Percentiles rank a stretch among this genome's conserved stretches.
These are phyloP conservation scores for Pyxicephalus adspersus DNA, from an alignment of 2,113 vertebrate species.

Conservation along the genomic window DNA sequence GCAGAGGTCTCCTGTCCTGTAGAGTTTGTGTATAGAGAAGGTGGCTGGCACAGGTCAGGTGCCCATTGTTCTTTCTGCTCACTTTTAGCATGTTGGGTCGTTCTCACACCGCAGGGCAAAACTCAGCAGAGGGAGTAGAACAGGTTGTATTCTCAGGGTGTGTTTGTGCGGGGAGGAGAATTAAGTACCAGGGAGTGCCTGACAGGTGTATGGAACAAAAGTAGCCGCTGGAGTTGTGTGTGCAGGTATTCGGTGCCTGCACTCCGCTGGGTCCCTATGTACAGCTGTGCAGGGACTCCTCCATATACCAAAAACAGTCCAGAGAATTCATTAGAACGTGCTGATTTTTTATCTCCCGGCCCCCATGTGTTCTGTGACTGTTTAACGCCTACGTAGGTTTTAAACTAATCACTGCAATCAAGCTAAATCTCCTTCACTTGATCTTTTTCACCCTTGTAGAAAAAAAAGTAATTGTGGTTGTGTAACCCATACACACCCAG, in stretches of 20 bases:
- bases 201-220: conserved; percentile 37
- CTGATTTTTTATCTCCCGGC: no score
- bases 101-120: conserved; percentile 17
- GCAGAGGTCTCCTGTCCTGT: neutral
- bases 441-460: no score
- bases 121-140: conserved; percentile 34
- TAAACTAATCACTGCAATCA: no score
- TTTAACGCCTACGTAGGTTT: no score
- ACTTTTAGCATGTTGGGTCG: neutral
- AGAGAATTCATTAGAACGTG: no score
- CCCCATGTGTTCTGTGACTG: no score
- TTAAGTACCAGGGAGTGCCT: conserved; percentile 31
- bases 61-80: neutral
- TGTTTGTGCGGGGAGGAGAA: conserved; percentile 25
- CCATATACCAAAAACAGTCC: neutral
- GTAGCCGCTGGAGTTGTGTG: neutral
- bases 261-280: neutral
- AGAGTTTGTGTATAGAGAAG: neutral
- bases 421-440: no score
- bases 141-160: conserved; percentile 50
- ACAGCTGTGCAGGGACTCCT: neutral
- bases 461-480: no score
- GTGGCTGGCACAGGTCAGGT: neutral
- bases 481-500: no score
- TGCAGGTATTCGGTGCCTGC: neutral